Conservation (phyloP, 2,797 vertebrate genomes). For the Argentina silus region DNA sequence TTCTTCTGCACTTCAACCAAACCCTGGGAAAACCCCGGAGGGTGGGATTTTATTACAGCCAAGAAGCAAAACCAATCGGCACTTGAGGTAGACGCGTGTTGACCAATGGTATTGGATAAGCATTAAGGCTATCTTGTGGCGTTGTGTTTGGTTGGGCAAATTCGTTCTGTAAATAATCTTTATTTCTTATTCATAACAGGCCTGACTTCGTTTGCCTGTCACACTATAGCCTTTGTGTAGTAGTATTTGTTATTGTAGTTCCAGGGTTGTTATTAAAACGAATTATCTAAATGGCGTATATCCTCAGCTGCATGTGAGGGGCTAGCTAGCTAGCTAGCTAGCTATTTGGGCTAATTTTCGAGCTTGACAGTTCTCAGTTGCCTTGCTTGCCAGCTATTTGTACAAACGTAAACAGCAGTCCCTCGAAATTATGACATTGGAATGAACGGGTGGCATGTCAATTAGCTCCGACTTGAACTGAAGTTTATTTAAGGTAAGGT, state of each 20-base stretch:
- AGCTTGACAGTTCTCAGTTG: not conserved
- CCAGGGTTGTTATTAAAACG: not conserved
- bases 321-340: constrained; percentile 54
- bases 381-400: not conserved
- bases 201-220: constrained; percentile 41
- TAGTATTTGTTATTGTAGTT: not conserved
- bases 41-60: constrained; percentile 43
- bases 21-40: constrained; percentile 78
- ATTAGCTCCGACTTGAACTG: not conserved
- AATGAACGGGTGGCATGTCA: not conserved
- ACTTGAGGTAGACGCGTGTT: not conserved
- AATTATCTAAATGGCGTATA: constrained; percentile 44
- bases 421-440: not conserved
- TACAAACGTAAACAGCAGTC: not conserved
- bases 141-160: constrained; percentile 52
- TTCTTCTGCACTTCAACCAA: constrained; percentile 63
- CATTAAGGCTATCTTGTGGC: not conserved
- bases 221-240: constrained; percentile 14
- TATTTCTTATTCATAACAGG: constrained; percentile 49
- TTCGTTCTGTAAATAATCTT: constrained; percentile 71
- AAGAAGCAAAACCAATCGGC: constrained; percentile 61
- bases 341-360: constrained; percentile 46
- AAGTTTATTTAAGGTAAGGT: constrained; percentile 9
- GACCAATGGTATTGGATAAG: constrained; percentile 18
- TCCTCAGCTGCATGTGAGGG: not conserved